Evolutionary conservation across 2,113 vertebrate genomes (phyloP).

Genomic region (Peromyscus californicus): DNA sequence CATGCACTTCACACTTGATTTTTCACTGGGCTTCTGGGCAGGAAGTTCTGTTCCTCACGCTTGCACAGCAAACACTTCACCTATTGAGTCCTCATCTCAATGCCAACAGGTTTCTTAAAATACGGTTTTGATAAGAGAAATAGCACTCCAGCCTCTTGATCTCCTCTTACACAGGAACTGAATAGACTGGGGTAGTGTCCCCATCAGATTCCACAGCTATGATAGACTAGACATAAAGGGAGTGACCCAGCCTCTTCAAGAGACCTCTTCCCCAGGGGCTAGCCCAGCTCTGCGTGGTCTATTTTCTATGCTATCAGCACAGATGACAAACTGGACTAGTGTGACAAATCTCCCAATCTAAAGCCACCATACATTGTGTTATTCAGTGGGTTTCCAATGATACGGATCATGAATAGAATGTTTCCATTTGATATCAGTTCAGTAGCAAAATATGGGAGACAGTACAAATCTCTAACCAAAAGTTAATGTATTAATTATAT

Average conservation of each 20-base stretch:
- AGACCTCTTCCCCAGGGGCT: neutral
- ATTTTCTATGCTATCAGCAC: neutral
- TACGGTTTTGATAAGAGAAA: too few species aligned
- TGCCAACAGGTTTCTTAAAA: too few species aligned
- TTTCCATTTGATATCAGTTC: neutral
- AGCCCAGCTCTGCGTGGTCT: neutral
- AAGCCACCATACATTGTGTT: neutral
- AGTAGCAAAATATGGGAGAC: neutral
- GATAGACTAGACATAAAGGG: neutral
- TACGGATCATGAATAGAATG: neutral
- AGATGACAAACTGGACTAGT: neutral
- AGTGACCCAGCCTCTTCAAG: neutral
- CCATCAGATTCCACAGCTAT: too few species aligned
- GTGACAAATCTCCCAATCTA: neutral
- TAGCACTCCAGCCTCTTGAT: neutral
- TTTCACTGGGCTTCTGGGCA: neutral
- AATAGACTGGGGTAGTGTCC: neutral
- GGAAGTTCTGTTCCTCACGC: neutral
- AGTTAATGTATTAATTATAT: neutral
- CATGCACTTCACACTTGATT: neutral
- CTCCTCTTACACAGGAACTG: neutral
- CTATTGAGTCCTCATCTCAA: neutral
- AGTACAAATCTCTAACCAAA: neutral
- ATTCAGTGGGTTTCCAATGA: neutral
- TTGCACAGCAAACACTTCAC: neutral